Conservation (phyloP, 2,888 invertebrate species). For the Yponomeuta sedellus region DNA sequence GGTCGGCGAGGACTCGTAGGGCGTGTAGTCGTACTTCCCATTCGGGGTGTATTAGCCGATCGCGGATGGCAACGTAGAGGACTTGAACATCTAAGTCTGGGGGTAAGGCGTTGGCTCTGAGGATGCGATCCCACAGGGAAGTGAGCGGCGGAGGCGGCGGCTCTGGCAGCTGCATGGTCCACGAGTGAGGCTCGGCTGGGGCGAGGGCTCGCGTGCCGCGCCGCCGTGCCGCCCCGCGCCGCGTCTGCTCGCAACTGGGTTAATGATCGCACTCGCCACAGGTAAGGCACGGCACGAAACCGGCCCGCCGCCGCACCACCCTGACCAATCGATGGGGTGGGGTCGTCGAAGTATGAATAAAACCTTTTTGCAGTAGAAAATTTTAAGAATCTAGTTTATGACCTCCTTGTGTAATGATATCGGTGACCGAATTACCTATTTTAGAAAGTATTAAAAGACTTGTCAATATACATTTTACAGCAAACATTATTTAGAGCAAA, state of each 20-base stretch:
- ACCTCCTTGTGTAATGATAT: not conserved
- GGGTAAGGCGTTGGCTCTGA: constrained; percentile 84
- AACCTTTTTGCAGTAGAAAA: not conserved
- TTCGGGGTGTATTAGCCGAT: constrained; percentile 85
- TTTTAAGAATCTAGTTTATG: constrained; percentile 1
- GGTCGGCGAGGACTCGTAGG: constrained; percentile 85
- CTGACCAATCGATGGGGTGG: constrained; percentile 67
- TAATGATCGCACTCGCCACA: constrained; percentile 61
- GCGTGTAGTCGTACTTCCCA: constrained; percentile 91
- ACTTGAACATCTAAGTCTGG: constrained; percentile 79
- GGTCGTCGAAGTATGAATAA: not conserved
- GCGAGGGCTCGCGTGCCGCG: constrained; percentile 52
- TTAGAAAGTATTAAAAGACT: not conserved
- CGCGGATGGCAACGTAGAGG: constrained; percentile 83
- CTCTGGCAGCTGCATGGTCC: constrained; percentile 66
- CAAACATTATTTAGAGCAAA: too few species aligned
- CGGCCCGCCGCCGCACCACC: constrained; percentile 23
- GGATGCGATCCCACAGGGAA: constrained; percentile 88
- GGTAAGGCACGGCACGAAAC: constrained; percentile 60
- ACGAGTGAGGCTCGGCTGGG: constrained; percentile 33
- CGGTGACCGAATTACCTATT: not conserved
- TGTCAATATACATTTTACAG: not conserved
- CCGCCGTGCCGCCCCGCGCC: constrained; percentile 52
- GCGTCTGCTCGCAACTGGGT: constrained; percentile 67
- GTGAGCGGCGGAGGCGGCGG: constrained; percentile 77